Conservation (phyloP, 2,113 vertebrate species). For the Corythaeola cristata region DNA sequence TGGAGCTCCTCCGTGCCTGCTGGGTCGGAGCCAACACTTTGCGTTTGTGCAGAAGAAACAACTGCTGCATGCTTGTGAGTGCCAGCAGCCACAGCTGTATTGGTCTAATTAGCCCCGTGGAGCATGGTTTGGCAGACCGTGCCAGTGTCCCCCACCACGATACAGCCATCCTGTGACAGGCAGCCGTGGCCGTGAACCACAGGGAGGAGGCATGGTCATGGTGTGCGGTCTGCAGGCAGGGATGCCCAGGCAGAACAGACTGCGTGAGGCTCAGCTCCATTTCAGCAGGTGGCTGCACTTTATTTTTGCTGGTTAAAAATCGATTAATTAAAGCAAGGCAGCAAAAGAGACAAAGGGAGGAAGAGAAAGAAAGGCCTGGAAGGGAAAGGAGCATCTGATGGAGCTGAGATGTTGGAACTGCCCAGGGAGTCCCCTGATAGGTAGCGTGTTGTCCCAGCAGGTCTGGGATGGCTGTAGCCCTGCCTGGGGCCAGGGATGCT, state of each 20-base stretch:
- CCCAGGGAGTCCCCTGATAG: not conserved
- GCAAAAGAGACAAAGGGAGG: not conserved
- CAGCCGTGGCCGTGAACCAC: not conserved
- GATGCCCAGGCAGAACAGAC: not conserved
- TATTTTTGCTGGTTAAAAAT: not conserved
- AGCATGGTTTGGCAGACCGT: not conserved
- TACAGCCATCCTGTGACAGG: not conserved
- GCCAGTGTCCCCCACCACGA: not conserved
- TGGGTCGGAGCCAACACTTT: rapidly evolving
- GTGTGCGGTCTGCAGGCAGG: rapidly evolving
- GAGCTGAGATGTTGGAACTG: not conserved
- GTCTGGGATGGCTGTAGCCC: not conserved
- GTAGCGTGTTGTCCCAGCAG: not conserved
- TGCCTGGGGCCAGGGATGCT: not conserved
- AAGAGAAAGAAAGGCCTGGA: not conserved
- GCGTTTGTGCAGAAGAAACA: not conserved
- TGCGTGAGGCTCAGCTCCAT: not conserved
- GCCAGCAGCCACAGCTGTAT: not conserved
- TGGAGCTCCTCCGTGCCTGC: rapidly evolving
- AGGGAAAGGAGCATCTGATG: not conserved
- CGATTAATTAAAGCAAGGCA: not conserved
- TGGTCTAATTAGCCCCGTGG: not conserved
- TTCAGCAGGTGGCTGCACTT: not conserved
- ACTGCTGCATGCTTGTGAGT: not conserved
- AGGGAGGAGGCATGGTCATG: not conserved